Evolutionary conservation across 2,113 vertebrate species (phyloP), one percentile per base, ranked within the genome.

Genomic region (Benitochromis conjunctus): DNA sequence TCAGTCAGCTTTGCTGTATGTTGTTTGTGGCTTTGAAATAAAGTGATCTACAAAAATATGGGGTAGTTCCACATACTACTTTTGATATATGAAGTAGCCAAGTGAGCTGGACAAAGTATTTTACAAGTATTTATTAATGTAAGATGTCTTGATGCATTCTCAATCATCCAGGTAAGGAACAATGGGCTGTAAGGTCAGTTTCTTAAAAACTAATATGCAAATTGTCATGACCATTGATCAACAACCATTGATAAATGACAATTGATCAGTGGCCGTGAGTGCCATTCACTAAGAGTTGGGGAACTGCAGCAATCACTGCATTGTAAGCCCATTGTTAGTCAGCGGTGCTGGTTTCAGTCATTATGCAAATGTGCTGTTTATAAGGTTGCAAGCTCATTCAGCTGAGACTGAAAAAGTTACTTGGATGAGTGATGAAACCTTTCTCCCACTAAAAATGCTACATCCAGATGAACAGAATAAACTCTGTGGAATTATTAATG

Each of bases 1-100:
- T 82, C 79, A 54, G 81, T 84, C 64, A 86, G 82, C 57, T 84
- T 51, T 64, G 31, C 34, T 86, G 64, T 69, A 34, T 88, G 80
- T 81, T 83, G 66, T 79, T 86, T 79, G 38, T 71, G 83, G 13
- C 71, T 62, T 46, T 78, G 64, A 41, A 24, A 31, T 66, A 14
- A 80, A 83, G 18, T 77, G 81, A 90, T 84, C 81, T 82, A 79
- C 60, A 80, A 60, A 26, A 80, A n/a, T 24, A 69, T 29, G 54
- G 3, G 7, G 19, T 10, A 10, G 43, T 58, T 41, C 2, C 21
- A 46, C 12, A 46, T 16, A 16, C 64, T 71, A 26, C 64, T 85
- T 66, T 58, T 81, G 56, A 4, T 62, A 74, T 66, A 21, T 24
- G n/a, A 41, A 41, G 6, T 66, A n/a, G 34, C 19, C 36, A 66